Evolutionary conservation across 2,113 vertebrate genomes (phyloP), one percentile per base, ranked within the genome.

Genomic region (Hydropotes inermis): DNA sequence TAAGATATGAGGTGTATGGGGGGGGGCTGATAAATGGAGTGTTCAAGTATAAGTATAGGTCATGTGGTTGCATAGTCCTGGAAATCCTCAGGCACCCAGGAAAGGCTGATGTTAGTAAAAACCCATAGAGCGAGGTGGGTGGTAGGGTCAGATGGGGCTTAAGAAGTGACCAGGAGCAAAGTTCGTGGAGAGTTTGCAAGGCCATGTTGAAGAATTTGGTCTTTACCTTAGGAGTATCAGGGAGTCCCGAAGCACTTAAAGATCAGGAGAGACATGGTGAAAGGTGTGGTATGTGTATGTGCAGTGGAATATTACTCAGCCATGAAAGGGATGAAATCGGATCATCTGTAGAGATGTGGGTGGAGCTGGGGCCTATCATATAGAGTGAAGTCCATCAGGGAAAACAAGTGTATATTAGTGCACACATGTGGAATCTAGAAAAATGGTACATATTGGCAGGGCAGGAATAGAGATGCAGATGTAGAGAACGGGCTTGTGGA

Each of bases 121-220:
- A 15, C 50, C 47, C 6, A 27, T 11, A 60, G 23, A 60, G 70
- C 0, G 0, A 76, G 11, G 28, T 54, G 2, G 30, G 5, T 45
- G 14, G 10, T 1, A 1, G 15, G 10, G 28, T 84, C n/a, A 67
- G 52, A 8, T 6, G 17, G 27, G 13, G 30, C 45, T 47, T 28
- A 33, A 60, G 25, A 94, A n/a, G 7, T 54, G 5, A 9, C 30
- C n/a, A 16, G 87, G 7, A 15, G 36, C 0, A 6, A 23, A 33
- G 12, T 57, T 54, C 17, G 6, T n/a, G 21, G 12, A 88, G 50
- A 76, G 27, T 13, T 45, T 45, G 21, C 81, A 79, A 89, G 78
- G 10, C 19, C 23, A 16, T 1, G 0, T 8, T 47, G 36, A 39
- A 30, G 28, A 64, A 8, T 61, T 25, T 57, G n/a, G 14, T 54